Base-by-base conservation (phyloP, 2,888 invertebrate species). In the Gari tellinella region DNA sequence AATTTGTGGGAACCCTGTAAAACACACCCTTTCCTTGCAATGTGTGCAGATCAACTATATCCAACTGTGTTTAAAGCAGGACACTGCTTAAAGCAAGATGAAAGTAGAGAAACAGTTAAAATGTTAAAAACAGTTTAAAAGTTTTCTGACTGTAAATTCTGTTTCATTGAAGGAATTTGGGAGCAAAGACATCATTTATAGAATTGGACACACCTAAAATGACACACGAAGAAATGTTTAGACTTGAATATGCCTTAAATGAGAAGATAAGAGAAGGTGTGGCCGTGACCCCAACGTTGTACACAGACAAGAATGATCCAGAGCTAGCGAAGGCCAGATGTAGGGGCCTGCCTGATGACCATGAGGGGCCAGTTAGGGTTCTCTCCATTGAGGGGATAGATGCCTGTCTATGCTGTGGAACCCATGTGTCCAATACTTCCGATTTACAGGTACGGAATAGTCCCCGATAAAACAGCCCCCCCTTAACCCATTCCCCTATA, bases 351-450 rank as follows among this genome's bases (percentile, higher is more conserved):
- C 97, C 97, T 0, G 95, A 95, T 68, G 96, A 97, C 89, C 95
- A 96, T 82, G 94, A 94, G 81, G 96, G 96, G 0, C 94, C 95
- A 25, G 95, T 96, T 15, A 93, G 97, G 58, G 94, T 97, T 2
- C 94, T 97, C 40, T 94, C 94, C 58, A 97, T 97, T 68, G 94
- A 95, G 40, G 94, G 94, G 21, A 92, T 96, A 51, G 97, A 97
- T 81, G 94, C 94, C 69, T 96, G 96, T 86, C 95, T 96, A 94
- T 97, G 97, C 89, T 97, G 97, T 91, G 97, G 97, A 1, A 97
- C 97, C 0, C 97, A 97, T 89, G 96, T 97, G 0, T 93, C 94
- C 4, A 96, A 95, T 91, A 92, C 96, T 37, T 94, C 94, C 38
- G 93, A 94, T 76, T 85, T 93, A 43, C 92, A 94, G 91, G 93